Evolutionary conservation across 1,140 invertebrate genomes (phyloP), one percentile per base, ranked within the genome.

Genomic region (Trichoplusia ni): DNA sequence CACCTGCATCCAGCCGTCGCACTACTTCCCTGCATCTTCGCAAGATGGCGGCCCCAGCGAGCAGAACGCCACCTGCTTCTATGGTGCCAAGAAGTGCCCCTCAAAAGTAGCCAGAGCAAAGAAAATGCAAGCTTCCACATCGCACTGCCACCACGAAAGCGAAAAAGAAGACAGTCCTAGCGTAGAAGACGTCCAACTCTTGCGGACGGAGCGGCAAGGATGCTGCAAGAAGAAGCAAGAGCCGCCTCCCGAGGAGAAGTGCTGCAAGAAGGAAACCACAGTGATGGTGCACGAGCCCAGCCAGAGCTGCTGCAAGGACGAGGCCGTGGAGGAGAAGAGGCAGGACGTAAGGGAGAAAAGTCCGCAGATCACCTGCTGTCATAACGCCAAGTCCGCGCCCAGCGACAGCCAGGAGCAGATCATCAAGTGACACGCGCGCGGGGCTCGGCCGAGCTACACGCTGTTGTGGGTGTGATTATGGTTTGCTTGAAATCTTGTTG

Each of bases 401-500:
- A 79, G 76, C 19, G 83, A 79, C n/a, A 87, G 84, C 54, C 86
- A 87, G 56, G 84, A 87, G 56, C 80, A 86, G 40, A 89, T 89
- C 21, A 72, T 87, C 42, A 73, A 76, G 29, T 62, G 37, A 60
- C 4, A 33, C 11, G 5, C n/a, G 8, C 4, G 31, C 6, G 44
- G 49, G 18, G 31, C 38, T 37, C n/a, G 9, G 31, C 14, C 1
- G 18, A 37, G 27, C 40, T 18, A 21, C 18, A 3, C 19, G 8
- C 44, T 29, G 44, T 47, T 29, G 18, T 37, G 29, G 33, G 33
- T 54, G 33, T 38, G 44, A 16, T 47, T 47, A 25, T 42, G 38
- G 9, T 46, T 27, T 4, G 2, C 19, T 14, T n/a, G n/a, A 11
- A 13, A 25, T 16, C 23, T 47, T n/a, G n/a, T n/a, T n/a, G n/a